These are phyloP conservation scores for Nerophis ophidion DNA, from an alignment of 2,113 vertebrate genomes.

Conservation along the genomic window DNA sequence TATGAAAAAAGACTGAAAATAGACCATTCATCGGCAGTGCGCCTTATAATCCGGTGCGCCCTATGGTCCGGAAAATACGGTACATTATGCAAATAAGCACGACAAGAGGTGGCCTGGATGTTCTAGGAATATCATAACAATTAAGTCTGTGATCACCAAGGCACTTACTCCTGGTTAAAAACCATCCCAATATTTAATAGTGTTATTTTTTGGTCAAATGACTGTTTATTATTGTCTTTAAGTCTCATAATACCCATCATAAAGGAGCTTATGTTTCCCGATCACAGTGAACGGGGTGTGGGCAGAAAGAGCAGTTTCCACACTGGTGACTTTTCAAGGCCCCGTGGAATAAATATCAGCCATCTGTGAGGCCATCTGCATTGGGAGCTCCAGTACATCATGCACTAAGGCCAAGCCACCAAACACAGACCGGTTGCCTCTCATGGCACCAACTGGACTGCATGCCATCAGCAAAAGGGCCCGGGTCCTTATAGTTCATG, in stretches of 20 bases:
- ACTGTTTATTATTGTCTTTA: not conserved
- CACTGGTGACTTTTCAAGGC: slow-evolving; percentile 65
- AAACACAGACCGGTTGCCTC: slow-evolving; percentile 56
- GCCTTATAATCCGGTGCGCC: no score
- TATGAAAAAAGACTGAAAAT: no score
- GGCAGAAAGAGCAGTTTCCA: slow-evolving; percentile 64
- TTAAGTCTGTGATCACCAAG: no score
- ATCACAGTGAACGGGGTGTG: slow-evolving; percentile 14
- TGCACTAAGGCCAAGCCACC: slow-evolving; percentile 66
- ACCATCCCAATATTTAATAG: no score
- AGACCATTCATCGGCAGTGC: no score
- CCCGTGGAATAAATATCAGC: slow-evolving; percentile 71
- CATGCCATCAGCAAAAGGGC: slow-evolving; percentile 23
- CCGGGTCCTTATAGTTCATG: slow-evolving; percentile 6
- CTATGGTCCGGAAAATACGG: no score
- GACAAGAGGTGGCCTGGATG: no score
- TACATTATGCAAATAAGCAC: no score
- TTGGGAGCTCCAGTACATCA: slow-evolving; percentile 58
- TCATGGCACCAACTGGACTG: slow-evolving; percentile 33
- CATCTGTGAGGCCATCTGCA: slow-evolving; percentile 78
- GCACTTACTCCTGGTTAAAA: not conserved
- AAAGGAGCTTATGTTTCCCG: slow-evolving; percentile 16
- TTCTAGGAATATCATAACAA: no score
- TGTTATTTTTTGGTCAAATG: no score
- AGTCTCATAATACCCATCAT: slow-evolving; percentile 1